Base-by-base conservation (phyloP, 2,113 vertebrate species). In the Percopsis transmontana region DNA sequence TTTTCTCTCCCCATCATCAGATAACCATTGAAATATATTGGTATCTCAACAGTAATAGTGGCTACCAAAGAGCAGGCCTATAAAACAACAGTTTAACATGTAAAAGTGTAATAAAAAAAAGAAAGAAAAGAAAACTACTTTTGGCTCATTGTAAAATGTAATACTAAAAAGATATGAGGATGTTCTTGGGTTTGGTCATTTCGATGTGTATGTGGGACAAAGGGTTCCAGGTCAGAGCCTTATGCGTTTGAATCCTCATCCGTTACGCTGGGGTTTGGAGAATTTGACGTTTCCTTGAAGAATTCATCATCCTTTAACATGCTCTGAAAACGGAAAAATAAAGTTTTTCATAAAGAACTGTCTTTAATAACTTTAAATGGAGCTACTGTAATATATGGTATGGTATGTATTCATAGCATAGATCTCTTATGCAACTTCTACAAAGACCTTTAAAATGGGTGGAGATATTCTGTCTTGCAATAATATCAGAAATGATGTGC, bases 251-350 rank as follows among this genome's bases (percentile, higher is more conserved):
- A 96, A 74, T 99, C 96, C 40, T 98, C 95, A 0, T 99, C 96
- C 15, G 94, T 97, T 33, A 97, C 90, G 56, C 95, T 97, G 90
- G 91, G 85, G 70, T 94, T 95, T 0, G 95, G 96, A 2, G 95
- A 98, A 59, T 93, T 87, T 0, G 94, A 91, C 66, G 92, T 88
- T 81, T 96, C 97, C 76, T 93, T 96, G 77, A 99, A 99, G 91
- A 99, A 92, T 66, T 97, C 96, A 0, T 99, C 97, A 48, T 99
- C 97, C 82, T 99, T 98, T 51, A 99, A 69, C 97, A 99, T 99
- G 86, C 97, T 96, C 97, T 99, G 79, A 9, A 85, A 81, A 68
- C 56, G 16, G 5, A 42, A 21, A 2, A 5, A 66, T 2, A 42
- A 14, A 20, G 2, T 3, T n/a, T 50, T 50, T 19, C 5, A 19